Percentiles rank a stretch among this genome's conserved stretches.
These are phyloP conservation scores for Acanthococcus lagerstroemiae DNA, from an alignment of 2,888 invertebrate genomes.

Conservation along the genomic window DNA sequence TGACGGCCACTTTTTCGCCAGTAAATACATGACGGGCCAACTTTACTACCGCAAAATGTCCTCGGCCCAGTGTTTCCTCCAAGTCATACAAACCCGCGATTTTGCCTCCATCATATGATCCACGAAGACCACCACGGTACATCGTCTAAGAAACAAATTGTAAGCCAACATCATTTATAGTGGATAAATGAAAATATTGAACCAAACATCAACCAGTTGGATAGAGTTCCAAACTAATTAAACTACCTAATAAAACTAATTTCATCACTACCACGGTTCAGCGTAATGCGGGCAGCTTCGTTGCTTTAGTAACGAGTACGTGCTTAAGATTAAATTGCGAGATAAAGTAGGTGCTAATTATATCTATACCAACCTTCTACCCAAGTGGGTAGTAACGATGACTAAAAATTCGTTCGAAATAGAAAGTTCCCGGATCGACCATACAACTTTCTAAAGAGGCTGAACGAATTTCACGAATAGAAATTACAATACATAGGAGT, in stretches of 20 bases:
- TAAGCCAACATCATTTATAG: neutral
- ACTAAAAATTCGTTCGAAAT: too few species aligned
- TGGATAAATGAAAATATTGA: neutral
- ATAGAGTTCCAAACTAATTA: neutral
- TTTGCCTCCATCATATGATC: constrained; percentile 64
- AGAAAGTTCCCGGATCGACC: too few species aligned
- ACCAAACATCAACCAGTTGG: neutral
- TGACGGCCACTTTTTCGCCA: constrained; percentile 94
- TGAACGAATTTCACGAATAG: too few species aligned
- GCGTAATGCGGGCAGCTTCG: too few species aligned
- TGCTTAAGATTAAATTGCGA: too few species aligned
- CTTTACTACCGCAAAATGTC: constrained; percentile 98
- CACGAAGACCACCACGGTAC: constrained; percentile 31
- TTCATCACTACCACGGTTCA: too few species aligned
- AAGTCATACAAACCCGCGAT: constrained; percentile 96
- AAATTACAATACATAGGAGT: too few species aligned
- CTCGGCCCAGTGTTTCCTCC: constrained; percentile 92
- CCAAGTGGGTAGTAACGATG: constrained; percentile 25
- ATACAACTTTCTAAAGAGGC: too few species aligned
- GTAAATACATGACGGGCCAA: constrained; percentile 97
- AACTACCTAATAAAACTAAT: too few species aligned
- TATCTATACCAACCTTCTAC: constrained; percentile 26
- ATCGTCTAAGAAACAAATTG: constrained; percentile 9
- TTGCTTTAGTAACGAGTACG: too few species aligned
- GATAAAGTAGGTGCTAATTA: too few species aligned